A percentile compares a stretch with the other conserved stretches of the same genome.
phyloP scores from a whole-genome alignment of 2,888 invertebrate species.

The Drosophila formosana region DNA sequence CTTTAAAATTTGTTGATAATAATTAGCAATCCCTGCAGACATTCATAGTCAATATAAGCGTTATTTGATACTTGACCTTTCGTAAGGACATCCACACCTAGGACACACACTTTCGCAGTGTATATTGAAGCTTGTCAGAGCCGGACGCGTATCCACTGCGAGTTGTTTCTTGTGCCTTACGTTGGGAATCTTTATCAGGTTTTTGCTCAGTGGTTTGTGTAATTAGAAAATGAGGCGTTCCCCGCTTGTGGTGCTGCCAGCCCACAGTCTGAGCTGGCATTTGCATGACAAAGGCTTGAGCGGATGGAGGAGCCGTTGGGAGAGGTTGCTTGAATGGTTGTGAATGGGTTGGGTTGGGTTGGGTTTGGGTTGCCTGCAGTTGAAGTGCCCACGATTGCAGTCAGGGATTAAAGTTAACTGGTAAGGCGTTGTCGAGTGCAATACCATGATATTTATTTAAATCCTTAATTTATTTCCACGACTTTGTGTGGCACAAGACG shows the following conservation, averaged over 20 bases:
- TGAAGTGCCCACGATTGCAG: constrained; percentile 20
- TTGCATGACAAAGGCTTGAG: constrained; percentile 56
- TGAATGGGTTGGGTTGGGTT: constrained; percentile 6
- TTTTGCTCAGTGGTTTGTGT: constrained; percentile 49
- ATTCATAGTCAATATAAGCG: not conserved
- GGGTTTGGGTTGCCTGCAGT: constrained; percentile 3
- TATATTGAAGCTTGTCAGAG: not conserved
- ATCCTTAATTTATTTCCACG: constrained; percentile 53
- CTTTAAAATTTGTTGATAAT: too few species aligned
- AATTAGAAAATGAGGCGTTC: constrained; percentile 63
- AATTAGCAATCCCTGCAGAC: too few species aligned
- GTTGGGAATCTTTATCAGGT: constrained; percentile 38
- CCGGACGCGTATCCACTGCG: not conserved
- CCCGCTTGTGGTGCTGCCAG: constrained; percentile 27
- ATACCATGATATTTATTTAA: constrained; percentile 52
- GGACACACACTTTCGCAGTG: not conserved
- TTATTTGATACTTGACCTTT: constrained; percentile 8
- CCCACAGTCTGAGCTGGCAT: constrained; percentile 25
- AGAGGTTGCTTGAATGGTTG: not conserved
- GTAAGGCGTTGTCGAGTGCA: constrained; percentile 8
- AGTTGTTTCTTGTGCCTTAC: constrained; percentile 12
- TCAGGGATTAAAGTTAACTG: constrained; percentile 25
- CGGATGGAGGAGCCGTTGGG: not conserved
- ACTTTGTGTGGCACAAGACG: constrained; percentile 16
- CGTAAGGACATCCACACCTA: not conserved